Conservation (phyloP, 2,888 invertebrate genomes). For the Tanytarsus gracilentus region DNA sequence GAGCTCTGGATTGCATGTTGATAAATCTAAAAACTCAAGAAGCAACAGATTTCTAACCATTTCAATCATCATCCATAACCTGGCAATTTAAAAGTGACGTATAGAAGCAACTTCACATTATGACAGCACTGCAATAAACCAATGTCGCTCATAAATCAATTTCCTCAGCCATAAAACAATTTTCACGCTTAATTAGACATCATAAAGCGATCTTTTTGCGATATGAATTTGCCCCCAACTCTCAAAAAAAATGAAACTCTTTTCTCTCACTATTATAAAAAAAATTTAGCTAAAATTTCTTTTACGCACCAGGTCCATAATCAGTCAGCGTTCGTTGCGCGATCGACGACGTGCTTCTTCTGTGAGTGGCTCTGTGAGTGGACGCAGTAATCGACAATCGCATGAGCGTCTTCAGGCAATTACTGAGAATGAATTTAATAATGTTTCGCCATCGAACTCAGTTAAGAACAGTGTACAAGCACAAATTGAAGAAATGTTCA, state of each 20-base stretch:
- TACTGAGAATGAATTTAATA: constrained; percentile 33
- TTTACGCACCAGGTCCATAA: constrained; percentile 6
- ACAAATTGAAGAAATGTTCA: constrained; percentile 77
- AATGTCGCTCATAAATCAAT: background rate
- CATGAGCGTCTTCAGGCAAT: constrained; percentile 25
- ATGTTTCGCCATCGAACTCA: constrained; percentile 14
- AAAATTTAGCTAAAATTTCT: background rate
- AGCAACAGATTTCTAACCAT: too few species aligned
- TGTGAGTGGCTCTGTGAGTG: constrained; percentile 33
- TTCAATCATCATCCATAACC: too few species aligned
- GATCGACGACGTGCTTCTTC: constrained; percentile 22
- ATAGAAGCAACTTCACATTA: background rate
- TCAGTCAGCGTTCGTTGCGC: constrained; percentile 24
- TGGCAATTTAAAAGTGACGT: too few species aligned
- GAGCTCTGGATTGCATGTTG: too few species aligned
- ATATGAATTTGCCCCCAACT: background rate
- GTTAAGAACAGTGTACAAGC: constrained; percentile 71
- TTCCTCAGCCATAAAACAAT: background rate
- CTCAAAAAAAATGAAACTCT: background rate
- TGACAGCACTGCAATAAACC: background rate
- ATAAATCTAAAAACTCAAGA: too few species aligned
- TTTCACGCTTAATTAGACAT: background rate
- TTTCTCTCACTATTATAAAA: background rate
- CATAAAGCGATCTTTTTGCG: too few species aligned
- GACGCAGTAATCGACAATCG: constrained; percentile 13